Evolutionary conservation across 2,888 invertebrate species (phyloP), one percentile per base, ranked within the genome.

Genomic region (Marronus borbonicus): DNA sequence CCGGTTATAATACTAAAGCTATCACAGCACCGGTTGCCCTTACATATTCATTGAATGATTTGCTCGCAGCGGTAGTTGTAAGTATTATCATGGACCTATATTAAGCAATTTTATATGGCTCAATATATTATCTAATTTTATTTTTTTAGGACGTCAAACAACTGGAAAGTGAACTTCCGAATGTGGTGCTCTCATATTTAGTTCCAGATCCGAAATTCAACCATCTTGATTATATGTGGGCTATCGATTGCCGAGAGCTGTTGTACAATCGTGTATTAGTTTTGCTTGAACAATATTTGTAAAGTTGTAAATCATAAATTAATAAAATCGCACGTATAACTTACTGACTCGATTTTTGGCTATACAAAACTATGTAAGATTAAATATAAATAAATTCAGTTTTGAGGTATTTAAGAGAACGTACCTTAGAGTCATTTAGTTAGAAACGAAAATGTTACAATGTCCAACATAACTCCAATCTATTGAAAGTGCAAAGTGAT

Each of bases 31-130:
- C 92, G 0, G 89, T 92, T 50, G 90, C 90, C 1, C 85, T 93
- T 10, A 91, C 91, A 83, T 92, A 90, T 83, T 90, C 91, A 7
- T 87, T 88, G 3, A 91, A 92, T 17, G 95, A 96, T 85, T 92
- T 92, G 91, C 85, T 95, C 24, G 91, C 93, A 0, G 88, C 90
- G 1, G 55, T 58, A n/a, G 55, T 58, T 58, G 55, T 58, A 20
- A 58, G 55, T 20, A 55, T 17, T 12, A 14, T 36, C 50, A 10
- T 50, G 10, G 17, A 55, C 14, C 5, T 14, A 55, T 1, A 52
- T 52, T 52, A 52, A n/a, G 52, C 12, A 55, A 44, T 12, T 5
- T 36, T 1, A 8, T 8, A 44, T 12, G 12, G 10, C 8, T 44
- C 2, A 44, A 44, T 44, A 8, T 44, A 12, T 24, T 24, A 24